Evolutionary conservation across 2,113 vertebrate genomes (phyloP).

Genomic region (Phasianus colchicus): DNA sequence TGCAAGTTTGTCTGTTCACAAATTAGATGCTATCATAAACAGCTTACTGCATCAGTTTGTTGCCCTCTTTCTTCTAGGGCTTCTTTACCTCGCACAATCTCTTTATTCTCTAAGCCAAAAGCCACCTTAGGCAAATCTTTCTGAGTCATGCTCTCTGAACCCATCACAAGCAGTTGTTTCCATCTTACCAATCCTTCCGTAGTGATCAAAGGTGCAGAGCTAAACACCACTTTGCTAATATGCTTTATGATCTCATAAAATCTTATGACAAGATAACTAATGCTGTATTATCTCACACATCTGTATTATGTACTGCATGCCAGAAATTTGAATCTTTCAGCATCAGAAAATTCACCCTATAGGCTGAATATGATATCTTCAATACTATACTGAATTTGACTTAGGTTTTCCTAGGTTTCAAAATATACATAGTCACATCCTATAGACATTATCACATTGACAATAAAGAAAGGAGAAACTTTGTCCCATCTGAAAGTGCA

Average conservation of each 20-base stretch:
- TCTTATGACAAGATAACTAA: neutral
- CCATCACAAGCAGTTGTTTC: neutral
- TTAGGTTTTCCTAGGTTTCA: neutral
- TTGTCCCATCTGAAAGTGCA: neutral
- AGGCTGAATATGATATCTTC: neutral
- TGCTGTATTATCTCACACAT: neutral
- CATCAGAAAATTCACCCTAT: neutral
- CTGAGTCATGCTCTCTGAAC: neutral
- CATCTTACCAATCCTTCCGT: neutral
- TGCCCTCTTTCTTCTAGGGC: neutral
- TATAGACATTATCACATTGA: neutral
- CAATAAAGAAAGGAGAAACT: neutral
- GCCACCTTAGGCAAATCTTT: neutral
- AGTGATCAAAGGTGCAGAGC: neutral
- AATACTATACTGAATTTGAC: neutral
- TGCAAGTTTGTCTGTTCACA: neutral
- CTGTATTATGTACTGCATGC: neutral
- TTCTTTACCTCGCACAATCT: neutral
- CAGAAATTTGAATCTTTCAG: neutral
- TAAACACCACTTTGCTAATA: neutral
- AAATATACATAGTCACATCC: neutral
- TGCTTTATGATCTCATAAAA: slow-evolving; percentile 3
- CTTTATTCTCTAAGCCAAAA: neutral
- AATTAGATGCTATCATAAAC: neutral
- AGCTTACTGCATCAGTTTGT: slow-evolving; percentile 8